Percentiles rank a stretch among this genome's conserved stretches.
These are phyloP conservation scores for Crotalus adamanteus DNA, from an alignment of 2,797 vertebrate species.

Conservation along the genomic window DNA sequence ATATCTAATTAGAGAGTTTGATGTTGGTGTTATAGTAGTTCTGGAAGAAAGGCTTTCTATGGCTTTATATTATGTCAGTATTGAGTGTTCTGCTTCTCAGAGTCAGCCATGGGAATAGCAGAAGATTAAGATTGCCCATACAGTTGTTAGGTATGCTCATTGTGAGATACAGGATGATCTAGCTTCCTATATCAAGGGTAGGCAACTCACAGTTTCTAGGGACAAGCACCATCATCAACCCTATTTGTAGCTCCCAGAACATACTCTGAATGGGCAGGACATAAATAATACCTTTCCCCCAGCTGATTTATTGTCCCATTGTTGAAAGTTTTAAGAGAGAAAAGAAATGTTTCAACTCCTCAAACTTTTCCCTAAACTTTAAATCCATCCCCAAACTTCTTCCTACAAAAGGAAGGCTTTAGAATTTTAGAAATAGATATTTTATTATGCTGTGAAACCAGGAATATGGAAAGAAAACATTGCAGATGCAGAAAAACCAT, in stretches of 20 bases:
- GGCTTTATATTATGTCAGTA: background rate
- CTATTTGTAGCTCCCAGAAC: background rate
- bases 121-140: background rate
- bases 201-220: background rate
- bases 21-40: background rate
- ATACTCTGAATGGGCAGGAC: background rate
- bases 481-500: background rate
- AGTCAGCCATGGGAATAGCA: background rate
- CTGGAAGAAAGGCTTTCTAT: background rate
- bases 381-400: background rate
- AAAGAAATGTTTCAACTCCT: background rate
- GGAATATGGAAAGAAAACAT: background rate
- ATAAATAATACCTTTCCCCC: background rate
- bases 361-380: background rate
- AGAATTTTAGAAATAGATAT: background rate
- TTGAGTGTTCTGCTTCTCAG: background rate
- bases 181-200: background rate
- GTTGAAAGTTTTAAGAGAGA: background rate
- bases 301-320: background rate
- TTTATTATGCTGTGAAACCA: background rate
- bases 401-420: background rate
- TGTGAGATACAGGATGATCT: background rate
- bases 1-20: background rate
- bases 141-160: background rate
- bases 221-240: background rate